Percentiles rank a stretch among this genome's conserved stretches.
Conservation (phyloP, 2,888 invertebrate genomes). For the Platypus cylindrus region DNA sequence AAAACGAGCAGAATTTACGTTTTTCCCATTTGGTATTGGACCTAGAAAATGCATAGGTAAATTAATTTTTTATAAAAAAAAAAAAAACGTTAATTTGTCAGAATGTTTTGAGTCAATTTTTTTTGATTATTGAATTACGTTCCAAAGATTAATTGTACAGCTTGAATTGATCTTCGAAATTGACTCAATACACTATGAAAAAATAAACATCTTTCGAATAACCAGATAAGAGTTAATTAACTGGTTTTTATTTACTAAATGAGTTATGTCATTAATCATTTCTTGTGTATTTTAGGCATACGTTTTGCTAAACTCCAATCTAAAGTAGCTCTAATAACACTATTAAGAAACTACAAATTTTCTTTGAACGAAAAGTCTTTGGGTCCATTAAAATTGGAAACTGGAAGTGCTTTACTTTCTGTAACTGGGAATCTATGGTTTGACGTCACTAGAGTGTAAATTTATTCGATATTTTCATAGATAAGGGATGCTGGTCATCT, state of each 20-base stretch:
- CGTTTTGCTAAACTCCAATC: conserved; percentile 26
- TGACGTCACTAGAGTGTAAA: background rate
- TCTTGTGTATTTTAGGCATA: conserved; percentile 20
- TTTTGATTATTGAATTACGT: too few relatives aligned
- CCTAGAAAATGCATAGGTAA: conserved; percentile 45
- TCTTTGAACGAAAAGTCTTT: conserved; percentile 16
- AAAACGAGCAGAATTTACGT: conserved; percentile 33
- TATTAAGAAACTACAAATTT: conserved; percentile 19
- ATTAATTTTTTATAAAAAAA: conserved; percentile 7
- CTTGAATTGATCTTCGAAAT: too few relatives aligned
- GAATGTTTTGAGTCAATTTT: too few relatives aligned
- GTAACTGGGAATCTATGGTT: background rate
- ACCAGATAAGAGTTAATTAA: too few relatives aligned
- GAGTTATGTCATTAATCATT: background rate
- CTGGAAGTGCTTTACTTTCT: background rate
- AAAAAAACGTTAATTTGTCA: too few relatives aligned
- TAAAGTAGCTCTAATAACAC: conserved; percentile 21
- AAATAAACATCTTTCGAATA: too few relatives aligned
- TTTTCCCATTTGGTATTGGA: conserved; percentile 42
- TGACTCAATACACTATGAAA: too few relatives aligned
- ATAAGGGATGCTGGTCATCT: too few relatives aligned
- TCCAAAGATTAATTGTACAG: too few relatives aligned
- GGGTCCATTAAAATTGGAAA: background rate
- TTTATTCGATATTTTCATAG: too few relatives aligned
- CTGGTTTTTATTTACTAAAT: background rate